Base-by-base conservation (phyloP, 1,140 invertebrate genomes). In the Drosophila lowei region DNA sequence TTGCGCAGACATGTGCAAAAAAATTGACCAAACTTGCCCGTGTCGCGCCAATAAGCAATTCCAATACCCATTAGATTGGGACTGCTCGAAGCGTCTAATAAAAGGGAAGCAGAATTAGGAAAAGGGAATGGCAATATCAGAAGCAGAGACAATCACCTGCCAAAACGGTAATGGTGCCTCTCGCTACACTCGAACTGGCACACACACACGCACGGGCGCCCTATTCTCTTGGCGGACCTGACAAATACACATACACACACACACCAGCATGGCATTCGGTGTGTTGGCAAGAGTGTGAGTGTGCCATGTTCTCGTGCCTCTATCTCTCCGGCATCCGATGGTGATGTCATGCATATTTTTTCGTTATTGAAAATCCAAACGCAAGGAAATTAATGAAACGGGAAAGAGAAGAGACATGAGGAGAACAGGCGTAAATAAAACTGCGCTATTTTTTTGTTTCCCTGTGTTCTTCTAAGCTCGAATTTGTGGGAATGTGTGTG, bases 271-370 rank as follows among this genome's bases (percentile, higher is more conserved):
- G 34, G 34, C 34, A 38, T 5, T 38, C 34, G 11, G 8, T 38
- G 34, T 38, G 11, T 13, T 4, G 11, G 11, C 34, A 38, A 38
- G 1, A 13, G 34, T 38, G 34, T 13, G 11, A 4, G 34, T 38
- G 11, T 38, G 34, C 3, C 34, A 38, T 38, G 34, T 38, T 38
- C 34, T 38, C 34, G 58, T 52, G 61, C 18, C 47, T 73, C 30
- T 77, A 58, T 65, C 67, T 79, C 48, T 59, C 58, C 59, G 46
- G 60, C 65, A 49, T 72, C 43, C 72, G 59, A 56, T 61, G 56
- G 49, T 67, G 83, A 86, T 86, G 83, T 88, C 83, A 86, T 86
- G 83, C 83, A 86, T 86, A 86, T 86, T 88, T 86, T 85, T 78
- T 72, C 80, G 80, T 83, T 86, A 88, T 78, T 75, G 83, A 83